Evolutionary conservation across 2,888 invertebrate genomes (phyloP).

Genomic region (Meteorus colon): DNA sequence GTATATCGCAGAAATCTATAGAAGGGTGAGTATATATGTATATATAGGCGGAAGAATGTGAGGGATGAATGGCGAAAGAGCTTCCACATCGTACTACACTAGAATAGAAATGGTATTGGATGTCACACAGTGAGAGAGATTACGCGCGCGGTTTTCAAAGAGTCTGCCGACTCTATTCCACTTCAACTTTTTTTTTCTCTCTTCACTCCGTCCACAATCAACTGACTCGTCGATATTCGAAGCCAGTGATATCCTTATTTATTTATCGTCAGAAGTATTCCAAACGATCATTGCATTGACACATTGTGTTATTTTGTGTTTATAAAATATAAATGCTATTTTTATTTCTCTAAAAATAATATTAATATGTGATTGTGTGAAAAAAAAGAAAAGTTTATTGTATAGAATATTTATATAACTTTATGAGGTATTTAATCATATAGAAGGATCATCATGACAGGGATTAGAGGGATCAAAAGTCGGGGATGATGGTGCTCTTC

Average conservation of each 20-base stretch:
- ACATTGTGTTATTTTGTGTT: neutral
- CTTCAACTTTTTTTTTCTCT: constrained; percentile 28
- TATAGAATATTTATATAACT: constrained; percentile 17
- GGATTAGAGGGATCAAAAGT: constrained; percentile 22
- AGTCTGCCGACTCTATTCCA: constrained; percentile 48
- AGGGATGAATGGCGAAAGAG: constrained; percentile 46
- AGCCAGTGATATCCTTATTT: neutral
- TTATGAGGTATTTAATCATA: constrained; percentile 27
- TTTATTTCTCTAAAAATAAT: neutral
- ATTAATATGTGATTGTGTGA: neutral
- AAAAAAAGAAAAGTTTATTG: neutral
- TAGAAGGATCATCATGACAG: constrained; percentile 21
- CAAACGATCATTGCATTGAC: neutral
- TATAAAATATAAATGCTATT: neutral
- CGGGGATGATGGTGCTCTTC: constrained; percentile 22
- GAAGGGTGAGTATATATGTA: neutral
- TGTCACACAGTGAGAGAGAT: constrained; percentile 67
- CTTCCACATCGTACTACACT: constrained; percentile 42
- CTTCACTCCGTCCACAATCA: constrained; percentile 1
- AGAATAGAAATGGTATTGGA: constrained; percentile 63
- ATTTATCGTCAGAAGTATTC: neutral
- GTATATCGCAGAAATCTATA: constrained; percentile 5
- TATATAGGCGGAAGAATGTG: constrained; percentile 44
- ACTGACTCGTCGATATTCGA: neutral
- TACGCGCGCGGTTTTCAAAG: constrained; percentile 65